phyloP scores from a whole-genome alignment of 2,113 vertebrate genomes.

The Nothobranchius kuhntae region DNA sequence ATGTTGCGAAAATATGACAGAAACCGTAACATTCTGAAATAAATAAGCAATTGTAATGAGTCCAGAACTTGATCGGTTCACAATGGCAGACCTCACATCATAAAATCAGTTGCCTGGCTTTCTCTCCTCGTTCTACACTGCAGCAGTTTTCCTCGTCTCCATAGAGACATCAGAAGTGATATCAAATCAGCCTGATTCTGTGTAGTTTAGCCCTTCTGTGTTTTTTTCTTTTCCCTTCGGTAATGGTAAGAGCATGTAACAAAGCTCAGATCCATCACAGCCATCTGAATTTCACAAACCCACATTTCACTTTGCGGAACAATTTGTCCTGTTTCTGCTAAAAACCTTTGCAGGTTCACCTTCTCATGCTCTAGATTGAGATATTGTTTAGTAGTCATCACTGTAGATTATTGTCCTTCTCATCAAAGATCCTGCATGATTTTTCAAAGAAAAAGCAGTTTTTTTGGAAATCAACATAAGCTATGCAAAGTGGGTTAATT shows the following conservation, averaged over 20 bases:
- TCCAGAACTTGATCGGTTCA: constrained; percentile 29
- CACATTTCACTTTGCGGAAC: constrained; percentile 51
- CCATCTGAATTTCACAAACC: constrained; percentile 52
- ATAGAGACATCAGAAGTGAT: constrained; percentile 52
- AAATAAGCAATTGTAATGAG: constrained; percentile 49
- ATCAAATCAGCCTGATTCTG: constrained; percentile 41
- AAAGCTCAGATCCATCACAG: constrained; percentile 19
- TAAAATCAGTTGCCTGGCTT: constrained; percentile 22
- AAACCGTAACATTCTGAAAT: constrained; percentile 37
- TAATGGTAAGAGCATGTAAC: constrained; percentile 4
- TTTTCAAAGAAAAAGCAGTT: too few species aligned
- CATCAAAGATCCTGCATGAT: too few species aligned
- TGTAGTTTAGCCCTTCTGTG: constrained; percentile 10
- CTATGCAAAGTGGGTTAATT: too few species aligned
- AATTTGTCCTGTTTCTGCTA: constrained; percentile 30
- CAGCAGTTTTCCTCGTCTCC: constrained; percentile 60
- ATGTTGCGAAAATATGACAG: background rate
- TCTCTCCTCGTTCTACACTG: constrained; percentile 33
- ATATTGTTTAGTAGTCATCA: background rate
- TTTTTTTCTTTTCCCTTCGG: constrained; percentile 29
- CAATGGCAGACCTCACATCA: constrained; percentile 48
- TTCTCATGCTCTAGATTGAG: constrained; percentile 5
- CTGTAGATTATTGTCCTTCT: too few species aligned
- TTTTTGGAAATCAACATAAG: too few species aligned
- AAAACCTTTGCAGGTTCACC: constrained; percentile 8